These are phyloP conservation scores for Eucera pruinosa DNA, from an alignment of 2,888 invertebrate genomes.

Conservation along the genomic window DNA sequence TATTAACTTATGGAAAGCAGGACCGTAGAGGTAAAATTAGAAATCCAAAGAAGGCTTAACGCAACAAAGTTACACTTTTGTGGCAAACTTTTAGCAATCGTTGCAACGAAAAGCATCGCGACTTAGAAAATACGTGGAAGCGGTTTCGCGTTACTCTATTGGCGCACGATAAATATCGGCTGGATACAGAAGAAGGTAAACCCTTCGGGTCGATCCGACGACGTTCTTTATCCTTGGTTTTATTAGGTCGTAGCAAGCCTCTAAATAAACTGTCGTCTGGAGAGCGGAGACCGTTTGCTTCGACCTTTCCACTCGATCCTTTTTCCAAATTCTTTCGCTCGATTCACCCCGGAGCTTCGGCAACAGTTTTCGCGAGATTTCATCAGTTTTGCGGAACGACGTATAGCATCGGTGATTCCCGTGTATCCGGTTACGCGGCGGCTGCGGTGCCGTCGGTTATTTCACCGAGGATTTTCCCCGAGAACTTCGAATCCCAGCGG, in stretches of 20 bases:
- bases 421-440: conserved; percentile 31
- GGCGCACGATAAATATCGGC: no score
- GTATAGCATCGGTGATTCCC: conserved; percentile 26
- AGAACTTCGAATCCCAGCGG: conserved; percentile 1
- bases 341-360: conserved; percentile 36
- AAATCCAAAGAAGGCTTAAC: no score
- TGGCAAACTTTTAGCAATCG: no score
- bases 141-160: background rate
- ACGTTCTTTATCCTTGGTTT: background rate
- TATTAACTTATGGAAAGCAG: no score
- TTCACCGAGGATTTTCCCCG: conserved; percentile 14
- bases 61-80: no score
- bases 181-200: no score
- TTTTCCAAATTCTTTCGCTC: conserved; percentile 40
- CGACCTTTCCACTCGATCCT: conserved; percentile 16
- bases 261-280: conserved; percentile 50
- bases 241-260: conserved; percentile 16
- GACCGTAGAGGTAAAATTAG: no score
- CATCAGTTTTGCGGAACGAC: conserved; percentile 29
- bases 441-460: no score
- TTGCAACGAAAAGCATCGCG: no score
- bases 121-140: no score
- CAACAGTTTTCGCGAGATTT: conserved; percentile 49
- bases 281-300: conserved; percentile 23
- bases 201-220: background rate